A percentile compares a stretch with the other conserved stretches of the same genome.
phyloP scores from a whole-genome alignment of 2,888 invertebrate genomes.

The Coelinius sp. region DNA sequence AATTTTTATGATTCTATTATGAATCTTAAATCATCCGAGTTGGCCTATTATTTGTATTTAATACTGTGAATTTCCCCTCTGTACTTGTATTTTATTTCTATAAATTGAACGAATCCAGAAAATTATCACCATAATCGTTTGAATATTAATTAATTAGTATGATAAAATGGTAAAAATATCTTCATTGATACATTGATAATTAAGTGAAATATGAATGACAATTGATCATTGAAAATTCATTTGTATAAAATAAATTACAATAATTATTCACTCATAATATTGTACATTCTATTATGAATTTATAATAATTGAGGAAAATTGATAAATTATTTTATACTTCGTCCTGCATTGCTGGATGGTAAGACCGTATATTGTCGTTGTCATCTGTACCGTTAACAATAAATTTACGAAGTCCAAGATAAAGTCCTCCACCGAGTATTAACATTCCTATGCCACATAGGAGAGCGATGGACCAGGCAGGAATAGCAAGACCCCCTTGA shows the following conservation, averaged over 20 bases:
- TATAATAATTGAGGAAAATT: neutral
- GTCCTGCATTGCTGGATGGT: constrained; percentile 74
- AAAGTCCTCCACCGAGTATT: constrained; percentile 79
- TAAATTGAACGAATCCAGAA: neutral
- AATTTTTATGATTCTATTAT: neutral
- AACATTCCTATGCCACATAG: constrained; percentile 81
- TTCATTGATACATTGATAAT: constrained; percentile 29
- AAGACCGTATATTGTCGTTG: constrained; percentile 70
- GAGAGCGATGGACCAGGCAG: constrained; percentile 84
- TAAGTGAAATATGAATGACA: constrained; percentile 38
- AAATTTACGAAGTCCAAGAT: constrained; percentile 78
- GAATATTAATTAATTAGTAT: constrained; percentile 45
- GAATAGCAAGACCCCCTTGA: constrained; percentile 79
- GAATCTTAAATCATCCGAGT: too few relatives aligned
- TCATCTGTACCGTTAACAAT: constrained; percentile 75
- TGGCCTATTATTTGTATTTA: constrained; percentile 5
- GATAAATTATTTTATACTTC: constrained; percentile 68
- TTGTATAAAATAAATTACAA: neutral
- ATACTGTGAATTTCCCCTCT: constrained; percentile 3
- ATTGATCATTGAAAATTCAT: constrained; percentile 33
- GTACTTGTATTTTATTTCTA: neutral
- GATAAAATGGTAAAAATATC: neutral
- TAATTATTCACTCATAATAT: neutral
- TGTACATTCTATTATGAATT: neutral
- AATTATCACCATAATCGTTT: constrained; percentile 35